Base-by-base conservation (phyloP, 2,888 invertebrate species). In the Hybos culiciformis region DNA sequence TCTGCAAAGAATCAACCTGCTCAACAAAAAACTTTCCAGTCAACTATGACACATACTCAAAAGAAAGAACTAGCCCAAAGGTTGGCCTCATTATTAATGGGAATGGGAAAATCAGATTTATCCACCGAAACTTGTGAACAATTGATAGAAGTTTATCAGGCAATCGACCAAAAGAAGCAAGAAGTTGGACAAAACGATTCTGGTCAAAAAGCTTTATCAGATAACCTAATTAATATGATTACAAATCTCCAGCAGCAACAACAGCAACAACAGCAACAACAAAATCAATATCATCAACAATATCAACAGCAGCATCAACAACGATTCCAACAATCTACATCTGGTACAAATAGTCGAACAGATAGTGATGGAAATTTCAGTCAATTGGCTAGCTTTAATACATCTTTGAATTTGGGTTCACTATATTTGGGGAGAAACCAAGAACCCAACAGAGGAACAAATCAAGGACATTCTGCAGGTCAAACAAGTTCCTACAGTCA, bases 71-170 rank as follows among this genome's bases (percentile, higher is more conserved):
- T 73, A 29, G 82, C 83, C 34, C 77, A 80, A 2, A 83, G 85
- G 59, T 73, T 80, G 39, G 84, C 83, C 18, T 72, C 76, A 1
- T 81, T 84, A 11, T 69, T 88, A n/a, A 69, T 84, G 11, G 78
- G 81, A 3, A 84, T 86, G 64, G 87, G 87, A 23, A 82, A 83
- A 62, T 81, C 83, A 0, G 81, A 85, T 60, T 83, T 87, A 9
- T 77, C 83, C 6, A 77, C 83, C 39, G 78, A 76, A 40, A 84
- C 87, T 56, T 62, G 88, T 21, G 82, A 85, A 53, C 78, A 80
- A 51, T 71, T 87, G 1, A 81, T 87, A 38, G 80, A 84, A 53
- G 83, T 85, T 2, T 85, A 63, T 45, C 56, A 56, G 1, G 18
- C 59, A 5, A 56, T 64, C 40, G 58, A 62, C 45, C 57, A 60